Conservation (phyloP, 2,888 invertebrate species). For the Leptinotarsa juncta region DNA sequence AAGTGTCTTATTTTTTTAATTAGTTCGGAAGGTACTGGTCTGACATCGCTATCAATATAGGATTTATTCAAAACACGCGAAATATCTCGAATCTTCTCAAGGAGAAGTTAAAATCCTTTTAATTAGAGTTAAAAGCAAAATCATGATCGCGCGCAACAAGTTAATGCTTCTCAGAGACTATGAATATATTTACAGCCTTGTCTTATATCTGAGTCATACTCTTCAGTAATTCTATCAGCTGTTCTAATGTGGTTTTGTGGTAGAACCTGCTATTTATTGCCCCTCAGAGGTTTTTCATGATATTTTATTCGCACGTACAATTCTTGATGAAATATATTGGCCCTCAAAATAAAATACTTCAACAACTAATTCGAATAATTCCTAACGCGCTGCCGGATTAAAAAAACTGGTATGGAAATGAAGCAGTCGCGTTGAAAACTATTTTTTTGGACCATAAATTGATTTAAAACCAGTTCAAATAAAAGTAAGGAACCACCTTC, state of each 20-base stretch:
- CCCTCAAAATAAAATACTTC: background rate
- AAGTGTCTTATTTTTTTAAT: constrained; percentile 48
- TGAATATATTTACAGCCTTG: constrained; percentile 55
- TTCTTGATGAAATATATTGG: constrained; percentile 4
- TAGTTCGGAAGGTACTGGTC: constrained; percentile 27
- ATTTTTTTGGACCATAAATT: background rate
- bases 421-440: constrained; percentile 16
- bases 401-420: constrained; percentile 19
- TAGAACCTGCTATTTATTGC: constrained; percentile 24
- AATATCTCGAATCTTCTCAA: constrained; percentile 47
- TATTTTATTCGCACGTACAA: constrained; percentile 8
- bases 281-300: constrained; percentile 11
- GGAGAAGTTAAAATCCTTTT: constrained; percentile 49
- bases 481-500: background rate
- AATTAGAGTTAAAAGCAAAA: constrained; percentile 57
- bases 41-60: constrained; percentile 35
- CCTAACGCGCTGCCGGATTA: constrained; percentile 1
- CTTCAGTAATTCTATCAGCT: constrained; percentile 19
- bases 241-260: constrained; percentile 28
- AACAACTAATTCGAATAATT: constrained; percentile 19
- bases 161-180: constrained; percentile 60
- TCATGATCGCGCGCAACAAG: constrained; percentile 56
- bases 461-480: constrained; percentile 7
- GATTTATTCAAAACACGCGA: constrained; percentile 47
- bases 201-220: constrained; percentile 44